Evolutionary conservation across 2,113 vertebrate genomes (phyloP), one percentile per base, ranked within the genome.

Genomic region (Opisthocomus hoazin): DNA sequence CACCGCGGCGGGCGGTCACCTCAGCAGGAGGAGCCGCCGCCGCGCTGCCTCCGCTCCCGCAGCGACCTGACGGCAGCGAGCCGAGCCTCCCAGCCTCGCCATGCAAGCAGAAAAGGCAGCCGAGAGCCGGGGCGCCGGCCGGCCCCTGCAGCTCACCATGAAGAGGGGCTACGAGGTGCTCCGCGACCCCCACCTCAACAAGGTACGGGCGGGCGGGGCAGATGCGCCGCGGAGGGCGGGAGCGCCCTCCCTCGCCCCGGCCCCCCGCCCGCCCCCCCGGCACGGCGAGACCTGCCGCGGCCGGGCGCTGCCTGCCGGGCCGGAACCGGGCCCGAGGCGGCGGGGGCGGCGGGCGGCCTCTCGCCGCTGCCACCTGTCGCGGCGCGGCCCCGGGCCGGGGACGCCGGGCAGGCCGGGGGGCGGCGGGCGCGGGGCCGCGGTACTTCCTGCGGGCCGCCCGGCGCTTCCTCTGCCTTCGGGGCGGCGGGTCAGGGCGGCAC

Each of bases 91-190:
- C 11, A 27, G 50, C 54, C 70, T 20, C 36, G 70, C 65, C 87
- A 94, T 86, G 87, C 80, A 77, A 21, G 41, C 60, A 20, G 54
- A 82, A 86, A 97, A 92, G 75, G 88, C 94, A 89, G 77, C 89
- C 34, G 15, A 17, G 43, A 56, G 21, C 36, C 66, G 46, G 39
- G 82, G 23, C 39, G 58, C 57, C 68, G 69, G 88, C 77, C 61
- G 37, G 88, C 60, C 87, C 77, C 85, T 93, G 80, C 90, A 89
- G 92, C 81, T 97, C 97, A 98, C 98, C 73, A 98, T 98, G 97
- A 98, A 98, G 96, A 98, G 98, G 97, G 98, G 99, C 96, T 98
- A 98, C 96, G 98, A 99, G 64, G 96, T 99, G 37, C 98, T 98
- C 50, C 97, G 99, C 21, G 97, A 98, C 97, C 98, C 99, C 15